These are phyloP conservation scores for Lepilemur septentrionalis DNA, from an alignment of 2,797 vertebrate species.

Conservation along the genomic window DNA sequence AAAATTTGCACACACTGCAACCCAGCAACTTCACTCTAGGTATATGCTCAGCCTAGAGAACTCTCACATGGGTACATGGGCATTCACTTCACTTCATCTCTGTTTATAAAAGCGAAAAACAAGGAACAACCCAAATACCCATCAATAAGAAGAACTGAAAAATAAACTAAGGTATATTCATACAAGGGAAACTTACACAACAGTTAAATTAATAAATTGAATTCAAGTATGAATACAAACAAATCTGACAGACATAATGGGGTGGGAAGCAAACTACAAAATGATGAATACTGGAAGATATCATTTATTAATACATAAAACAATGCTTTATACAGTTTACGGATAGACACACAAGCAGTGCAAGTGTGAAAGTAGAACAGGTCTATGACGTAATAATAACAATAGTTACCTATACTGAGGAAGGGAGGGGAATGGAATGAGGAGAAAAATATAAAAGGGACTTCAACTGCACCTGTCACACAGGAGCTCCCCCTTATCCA, in stretches of 20 bases:
- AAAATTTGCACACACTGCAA: background rate
- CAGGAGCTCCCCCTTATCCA: background rate
- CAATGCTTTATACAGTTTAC: background rate
- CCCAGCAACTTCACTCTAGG: background rate
- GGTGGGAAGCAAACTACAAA: background rate
- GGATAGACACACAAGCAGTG: background rate
- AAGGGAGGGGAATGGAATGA: background rate
- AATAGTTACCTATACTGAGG: background rate
- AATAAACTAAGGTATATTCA: background rate
- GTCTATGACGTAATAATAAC: background rate
- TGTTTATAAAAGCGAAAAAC: conserved; percentile 1
- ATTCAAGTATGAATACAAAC: background rate
- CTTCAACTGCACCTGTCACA: background rate
- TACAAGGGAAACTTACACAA: background rate
- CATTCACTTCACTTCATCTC: background rate
- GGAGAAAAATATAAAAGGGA: background rate
- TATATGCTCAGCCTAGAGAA: background rate
- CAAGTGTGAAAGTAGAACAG: background rate
- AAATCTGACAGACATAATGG: background rate
- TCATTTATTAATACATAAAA: background rate
- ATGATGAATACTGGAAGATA: background rate
- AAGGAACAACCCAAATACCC: background rate
- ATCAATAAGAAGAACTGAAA: background rate
- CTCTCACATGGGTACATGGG: background rate
- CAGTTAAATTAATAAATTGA: background rate